Base-by-base conservation (phyloP, 2,113 vertebrate species). In the Platysteira castanea region DNA sequence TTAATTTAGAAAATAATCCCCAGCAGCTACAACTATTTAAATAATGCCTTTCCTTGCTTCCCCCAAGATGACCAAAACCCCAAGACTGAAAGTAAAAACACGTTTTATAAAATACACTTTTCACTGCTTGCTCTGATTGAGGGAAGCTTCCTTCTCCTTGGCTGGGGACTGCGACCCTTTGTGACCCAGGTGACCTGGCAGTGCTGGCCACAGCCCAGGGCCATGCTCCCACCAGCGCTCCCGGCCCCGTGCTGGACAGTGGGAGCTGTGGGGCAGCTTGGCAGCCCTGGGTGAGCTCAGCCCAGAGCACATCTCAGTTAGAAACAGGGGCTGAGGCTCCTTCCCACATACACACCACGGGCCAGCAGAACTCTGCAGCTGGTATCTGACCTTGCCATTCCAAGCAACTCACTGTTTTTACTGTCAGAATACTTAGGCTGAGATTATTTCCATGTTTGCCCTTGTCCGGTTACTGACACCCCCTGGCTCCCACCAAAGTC, bases 1-100 rank as follows among this genome's bases (percentile, higher is more conserved):
- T 96, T 94, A 96, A 96, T 92, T 94, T 94, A 60, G 92, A 90
- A 97, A 90, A 95, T 93, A 86, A 95, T 92, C 80, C 95, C 96
- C 93, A 68, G 69, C 89, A 95, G 95, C 89, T 93, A 96, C 68
- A 88, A 70, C 83, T 96, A 84, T 90, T 96, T 95, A 88, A 95
- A 93, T 93, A 75, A 92, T 63, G 95, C 89, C 83, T 92, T 93
- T 92, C 76, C 64, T 68, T 90, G 68, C 86, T 95, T 95, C 10
- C 56, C 60, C 13, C 39, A 86, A 57, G 64, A 86, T 90, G 92
- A 92, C 90, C 86, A 89, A 94, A 93, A 11, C 68, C 50, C 76
- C 12, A 83, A 90, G 94, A 67, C 50, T 78, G 76, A 87, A 93
- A 92, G 89, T 84, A 96, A 96, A 95, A 92, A 87, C 80, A 24